Evolutionary conservation across 2,113 vertebrate species (phyloP).

Genomic region (Pomatostomus ruficeps): DNA sequence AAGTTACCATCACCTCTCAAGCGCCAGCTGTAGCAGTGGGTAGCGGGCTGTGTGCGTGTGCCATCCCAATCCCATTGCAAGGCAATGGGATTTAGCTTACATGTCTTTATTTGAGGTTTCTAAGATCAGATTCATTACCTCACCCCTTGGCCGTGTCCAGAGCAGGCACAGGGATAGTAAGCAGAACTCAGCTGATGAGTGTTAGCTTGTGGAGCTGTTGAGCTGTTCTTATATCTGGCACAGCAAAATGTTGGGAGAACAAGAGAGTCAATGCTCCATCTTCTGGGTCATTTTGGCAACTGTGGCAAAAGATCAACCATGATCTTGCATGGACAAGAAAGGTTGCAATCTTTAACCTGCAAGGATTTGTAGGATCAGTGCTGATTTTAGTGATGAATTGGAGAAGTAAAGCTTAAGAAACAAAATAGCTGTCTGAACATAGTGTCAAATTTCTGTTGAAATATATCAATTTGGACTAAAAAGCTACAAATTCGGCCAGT

Average conservation of each 20-base stretch:
- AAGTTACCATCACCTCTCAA: background rate
- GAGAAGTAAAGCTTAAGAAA: background rate
- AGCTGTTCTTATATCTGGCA: background rate
- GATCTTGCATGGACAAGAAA: background rate
- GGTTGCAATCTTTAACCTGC: background rate
- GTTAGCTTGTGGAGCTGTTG: background rate
- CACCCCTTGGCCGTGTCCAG: background rate
- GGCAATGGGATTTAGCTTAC: background rate
- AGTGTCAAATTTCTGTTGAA: background rate
- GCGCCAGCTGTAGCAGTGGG: background rate
- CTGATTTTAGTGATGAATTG: background rate
- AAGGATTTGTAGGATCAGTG: background rate
- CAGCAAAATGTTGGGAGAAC: background rate
- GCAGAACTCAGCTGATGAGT: background rate
- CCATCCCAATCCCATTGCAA: background rate
- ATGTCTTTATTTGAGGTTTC: background rate
- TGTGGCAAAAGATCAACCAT: background rate
- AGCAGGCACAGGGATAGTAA: background rate
- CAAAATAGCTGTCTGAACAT: background rate
- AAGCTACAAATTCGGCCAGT: background rate
- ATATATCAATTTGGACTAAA: background rate
- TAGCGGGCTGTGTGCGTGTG: accelerated
- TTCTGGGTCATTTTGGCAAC: background rate
- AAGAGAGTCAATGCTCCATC: accelerated
- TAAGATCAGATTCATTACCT: background rate